Base-by-base conservation (phyloP, 2,888 invertebrate genomes). In the Coenonympha arcania region DNA sequence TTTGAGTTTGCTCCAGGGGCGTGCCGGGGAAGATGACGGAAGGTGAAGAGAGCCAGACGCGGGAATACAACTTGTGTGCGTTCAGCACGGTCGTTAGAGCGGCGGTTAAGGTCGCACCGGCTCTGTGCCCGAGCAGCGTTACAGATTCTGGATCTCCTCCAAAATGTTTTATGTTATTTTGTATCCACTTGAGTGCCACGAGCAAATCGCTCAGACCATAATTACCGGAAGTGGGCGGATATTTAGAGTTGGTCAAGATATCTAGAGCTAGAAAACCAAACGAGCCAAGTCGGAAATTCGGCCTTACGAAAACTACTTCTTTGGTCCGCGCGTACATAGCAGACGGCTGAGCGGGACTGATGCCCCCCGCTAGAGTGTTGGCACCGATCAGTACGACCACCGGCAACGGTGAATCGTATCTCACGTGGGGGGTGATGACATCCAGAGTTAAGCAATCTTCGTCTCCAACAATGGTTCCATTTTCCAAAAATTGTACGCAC, bases 401-500 rank as follows among this genome's bases (percentile, higher is more conserved):
- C 0, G 95, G 94, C 50, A 95, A 71, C 0, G 93, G 94, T 13
- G 90, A 89, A 60, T 92, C 91, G 66, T 94, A 95, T 39, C 92
- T 87, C 2, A 95, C 91, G 57, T 92, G 90, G 0, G 95, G 95
- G 1, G 95, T 94, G 24, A 92, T 90, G 1, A 96, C 89, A 65
- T 95, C 95, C 6, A 96, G 76, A 13, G 92, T 93, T 28, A 96
- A 80, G 62, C 96, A 96, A 71, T 95, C 92, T 73, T 96, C 96
- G 3, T 86, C 81, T 0, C 94, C 94, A n/a, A 87, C 82, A 11
- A 89, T 79, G 0, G 88, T 89, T 16, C 91, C 90, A 61, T 91
- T 90, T 48, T 89, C 88, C 48, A 91, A 84, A 40, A 91, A 88
- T 69, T 95, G 95, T 62, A 90, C 80, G 69, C 95, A 95, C 0